Evolutionary conservation across 2,888 invertebrate genomes (phyloP).

Genomic region (Noctua janthina): DNA sequence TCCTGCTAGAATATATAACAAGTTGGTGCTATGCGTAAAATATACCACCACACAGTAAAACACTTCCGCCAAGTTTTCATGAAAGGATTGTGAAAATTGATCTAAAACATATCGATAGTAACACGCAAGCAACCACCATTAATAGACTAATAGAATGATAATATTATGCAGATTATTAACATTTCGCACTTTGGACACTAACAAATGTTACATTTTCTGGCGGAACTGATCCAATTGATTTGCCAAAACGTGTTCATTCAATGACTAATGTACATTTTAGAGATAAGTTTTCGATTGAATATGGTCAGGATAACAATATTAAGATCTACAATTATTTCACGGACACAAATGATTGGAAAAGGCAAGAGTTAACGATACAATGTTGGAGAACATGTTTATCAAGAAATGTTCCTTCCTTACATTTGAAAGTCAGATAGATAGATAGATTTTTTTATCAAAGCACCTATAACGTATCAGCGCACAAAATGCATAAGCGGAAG

Average conservation of each 20-base stretch:
- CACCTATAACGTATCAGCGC: not conserved
- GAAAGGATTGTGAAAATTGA: not conserved
- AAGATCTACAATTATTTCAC: not conserved
- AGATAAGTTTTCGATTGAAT: conserved; percentile 17
- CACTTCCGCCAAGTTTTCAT: not conserved
- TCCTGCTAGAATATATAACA: conserved; percentile 6
- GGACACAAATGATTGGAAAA: not conserved
- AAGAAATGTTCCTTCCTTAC: not conserved
- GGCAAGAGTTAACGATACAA: not conserved
- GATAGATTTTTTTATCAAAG: not conserved
- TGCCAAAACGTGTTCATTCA: conserved; percentile 41
- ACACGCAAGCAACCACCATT: conserved; percentile 4
- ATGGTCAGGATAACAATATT: not conserved
- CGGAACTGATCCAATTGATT: conserved; percentile 45
- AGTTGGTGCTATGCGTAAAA: not conserved
- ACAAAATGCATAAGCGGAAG: conserved; percentile 3
- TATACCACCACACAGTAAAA: not conserved
- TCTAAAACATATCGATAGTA: not conserved
- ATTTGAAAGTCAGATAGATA: not conserved
- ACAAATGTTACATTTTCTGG: conserved; percentile 45
- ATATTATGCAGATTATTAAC: conserved; percentile 37
- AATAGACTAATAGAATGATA: conserved; percentile 40
- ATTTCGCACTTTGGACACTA: conserved; percentile 32
- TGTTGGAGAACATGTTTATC: not conserved
- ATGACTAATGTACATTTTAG: conserved; percentile 10